Percentiles rank a stretch among this genome's conserved stretches.
phyloP scores from a whole-genome alignment of 2,113 vertebrate genomes.

The Brachyhypopomus occidentalis region DNA sequence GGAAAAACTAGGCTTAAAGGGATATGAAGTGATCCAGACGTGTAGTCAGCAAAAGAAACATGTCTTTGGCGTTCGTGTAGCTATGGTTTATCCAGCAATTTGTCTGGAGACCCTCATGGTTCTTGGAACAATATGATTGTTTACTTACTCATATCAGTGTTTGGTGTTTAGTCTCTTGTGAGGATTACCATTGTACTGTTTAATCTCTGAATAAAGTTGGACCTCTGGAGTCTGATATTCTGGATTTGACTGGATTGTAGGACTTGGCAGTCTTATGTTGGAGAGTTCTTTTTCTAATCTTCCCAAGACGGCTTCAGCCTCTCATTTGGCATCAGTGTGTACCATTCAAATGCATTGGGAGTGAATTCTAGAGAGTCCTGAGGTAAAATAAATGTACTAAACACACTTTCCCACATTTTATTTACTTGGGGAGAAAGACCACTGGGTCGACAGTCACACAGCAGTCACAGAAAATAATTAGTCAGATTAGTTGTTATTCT shows the following conservation, averaged over 20 bases:
- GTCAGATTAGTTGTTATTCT: constrained; percentile 75
- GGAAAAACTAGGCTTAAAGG: not conserved
- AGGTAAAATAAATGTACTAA: constrained; percentile 36
- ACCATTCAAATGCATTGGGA: constrained; percentile 23
- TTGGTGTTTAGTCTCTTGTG: constrained; percentile 40
- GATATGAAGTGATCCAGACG: constrained; percentile 35
- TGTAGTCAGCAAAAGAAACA: not conserved
- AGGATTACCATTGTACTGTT: constrained; percentile 44
- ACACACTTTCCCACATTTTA: constrained; percentile 62
- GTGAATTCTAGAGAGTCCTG: constrained; percentile 29
- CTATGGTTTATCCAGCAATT: constrained; percentile 32
- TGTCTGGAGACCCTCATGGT: constrained; percentile 20
- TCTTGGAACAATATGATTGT: constrained; percentile 45
- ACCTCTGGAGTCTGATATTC: constrained; percentile 37
- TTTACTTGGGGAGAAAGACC: constrained; percentile 63
- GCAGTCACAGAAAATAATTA: constrained; percentile 72
- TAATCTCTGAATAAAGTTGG: constrained; percentile 48
- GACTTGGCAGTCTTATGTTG: constrained; percentile 10
- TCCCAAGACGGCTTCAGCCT: constrained; percentile 48
- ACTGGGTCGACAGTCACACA: constrained; percentile 60
- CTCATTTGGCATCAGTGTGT: constrained; percentile 59
- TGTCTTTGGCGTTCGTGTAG: not conserved
- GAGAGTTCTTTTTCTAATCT: constrained; percentile 49
- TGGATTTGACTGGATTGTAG: constrained; percentile 26
- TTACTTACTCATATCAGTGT: constrained; percentile 43